These are phyloP conservation scores for Naso thynnoides DNA, from an alignment of 2,797 vertebrate species.

Conservation along the genomic window DNA sequence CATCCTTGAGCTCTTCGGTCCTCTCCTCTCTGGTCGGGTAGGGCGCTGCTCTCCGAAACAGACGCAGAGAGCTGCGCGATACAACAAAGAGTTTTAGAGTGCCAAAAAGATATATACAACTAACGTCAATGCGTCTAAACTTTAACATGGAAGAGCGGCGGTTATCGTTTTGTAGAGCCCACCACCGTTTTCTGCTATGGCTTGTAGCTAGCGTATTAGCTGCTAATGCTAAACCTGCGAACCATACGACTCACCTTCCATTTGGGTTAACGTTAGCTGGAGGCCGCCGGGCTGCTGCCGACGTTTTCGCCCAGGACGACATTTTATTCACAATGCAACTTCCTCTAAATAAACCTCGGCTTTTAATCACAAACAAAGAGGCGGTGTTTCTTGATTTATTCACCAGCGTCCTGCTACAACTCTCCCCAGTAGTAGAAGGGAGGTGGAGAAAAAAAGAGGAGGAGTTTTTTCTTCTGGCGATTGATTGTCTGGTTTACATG, in stretches of 20 bases:
- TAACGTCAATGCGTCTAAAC: rapidly evolving
- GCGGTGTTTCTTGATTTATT: neutral
- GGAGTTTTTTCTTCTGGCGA: conserved; percentile 40
- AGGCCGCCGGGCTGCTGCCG: conserved; percentile 67
- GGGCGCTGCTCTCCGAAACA: conserved; percentile 80
- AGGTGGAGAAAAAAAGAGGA: neutral
- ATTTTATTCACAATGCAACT: conserved; percentile 49
- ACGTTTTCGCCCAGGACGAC: conserved; percentile 82
- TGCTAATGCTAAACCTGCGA: conserved; percentile 49
- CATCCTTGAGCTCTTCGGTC: conserved; percentile 76
- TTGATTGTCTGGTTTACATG: rapidly evolving
- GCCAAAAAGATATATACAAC: neutral
- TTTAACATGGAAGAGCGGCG: rapidly evolving
- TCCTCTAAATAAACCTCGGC: neutral
- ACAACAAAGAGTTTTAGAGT: neutral
- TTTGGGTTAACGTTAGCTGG: conserved; percentile 72
- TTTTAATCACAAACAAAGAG: neutral
- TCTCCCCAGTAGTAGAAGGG: neutral
- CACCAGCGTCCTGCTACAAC: neutral
- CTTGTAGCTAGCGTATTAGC: conserved; percentile 42
- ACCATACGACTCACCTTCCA: conserved; percentile 82
- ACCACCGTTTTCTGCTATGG: neutral
- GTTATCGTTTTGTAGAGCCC: rapidly evolving
- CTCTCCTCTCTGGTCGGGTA: conserved; percentile 82
- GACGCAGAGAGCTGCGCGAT: conserved; percentile 72